Conservation (phyloP, 2,888 invertebrate genomes). For the Pantelozetes paolii region DNA sequence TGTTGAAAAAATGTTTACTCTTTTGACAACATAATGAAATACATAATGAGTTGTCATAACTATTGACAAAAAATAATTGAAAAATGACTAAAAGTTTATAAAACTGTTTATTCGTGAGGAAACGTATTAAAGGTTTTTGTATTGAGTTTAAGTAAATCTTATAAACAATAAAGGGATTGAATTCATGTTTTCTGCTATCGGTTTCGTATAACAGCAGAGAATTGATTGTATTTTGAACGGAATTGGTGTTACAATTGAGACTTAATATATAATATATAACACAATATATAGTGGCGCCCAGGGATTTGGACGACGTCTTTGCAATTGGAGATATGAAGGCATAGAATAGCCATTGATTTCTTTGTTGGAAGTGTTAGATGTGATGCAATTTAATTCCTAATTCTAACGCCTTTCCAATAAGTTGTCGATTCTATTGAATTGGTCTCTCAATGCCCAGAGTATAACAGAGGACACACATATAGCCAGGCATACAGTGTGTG, state of each 20-base stretch:
- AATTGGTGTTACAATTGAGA: conserved; percentile 34
- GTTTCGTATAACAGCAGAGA: not conserved
- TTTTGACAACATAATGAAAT: too few species aligned
- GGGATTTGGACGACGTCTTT: conserved; percentile 23
- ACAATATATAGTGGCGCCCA: conserved; percentile 33
- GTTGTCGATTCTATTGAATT: conserved; percentile 34
- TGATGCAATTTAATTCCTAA: conserved; percentile 31
- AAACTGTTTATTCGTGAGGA: conserved; percentile 17
- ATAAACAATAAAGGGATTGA: conserved; percentile 34
- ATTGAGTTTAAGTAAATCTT: conserved; percentile 29
- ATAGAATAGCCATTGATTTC: conserved; percentile 7
- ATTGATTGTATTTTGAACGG: conserved; percentile 24
- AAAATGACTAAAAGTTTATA: conserved; percentile 14
- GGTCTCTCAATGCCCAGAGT: conserved; percentile 23
- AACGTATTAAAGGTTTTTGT: conserved; percentile 24
- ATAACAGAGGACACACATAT: not conserved
- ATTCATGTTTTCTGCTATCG: conserved; percentile 21
- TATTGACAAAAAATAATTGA: not conserved
- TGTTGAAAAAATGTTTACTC: too few species aligned
- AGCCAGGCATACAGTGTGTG: not conserved
- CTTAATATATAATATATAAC: conserved; percentile 26
- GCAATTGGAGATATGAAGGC: conserved; percentile 27
- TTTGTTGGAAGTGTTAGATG: conserved; percentile 23
- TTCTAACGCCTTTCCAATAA: conserved; percentile 36
- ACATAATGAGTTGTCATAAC: too few species aligned